phyloP scores from a whole-genome alignment of 2,797 vertebrate genomes.

The Podargus strigoides region DNA sequence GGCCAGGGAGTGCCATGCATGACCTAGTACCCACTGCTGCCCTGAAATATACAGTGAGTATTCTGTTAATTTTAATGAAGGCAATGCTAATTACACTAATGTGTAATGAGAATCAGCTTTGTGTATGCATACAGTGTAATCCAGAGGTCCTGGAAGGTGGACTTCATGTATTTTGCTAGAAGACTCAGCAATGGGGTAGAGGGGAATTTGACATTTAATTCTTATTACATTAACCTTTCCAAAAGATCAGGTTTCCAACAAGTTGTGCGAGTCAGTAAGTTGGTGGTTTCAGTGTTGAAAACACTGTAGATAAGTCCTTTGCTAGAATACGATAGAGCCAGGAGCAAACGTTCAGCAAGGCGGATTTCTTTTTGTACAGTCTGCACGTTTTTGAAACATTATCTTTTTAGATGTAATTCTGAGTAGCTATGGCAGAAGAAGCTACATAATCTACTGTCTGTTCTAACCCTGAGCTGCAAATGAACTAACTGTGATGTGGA shows the following conservation, averaged over 20 bases:
- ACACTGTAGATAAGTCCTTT: background rate
- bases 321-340: background rate
- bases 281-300: background rate
- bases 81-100: no score
- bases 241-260: background rate
- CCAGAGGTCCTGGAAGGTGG: background rate
- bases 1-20: background rate
- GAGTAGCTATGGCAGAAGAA: background rate
- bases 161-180: background rate
- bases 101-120: background rate
- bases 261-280: background rate
- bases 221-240: background rate
- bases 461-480: background rate
- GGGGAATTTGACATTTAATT: background rate
- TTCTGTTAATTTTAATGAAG: constrained; percentile 21
- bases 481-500: background rate
- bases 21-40: background rate
- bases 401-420: background rate
- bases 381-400: background rate
- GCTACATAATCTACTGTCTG: background rate
- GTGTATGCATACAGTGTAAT: background rate
- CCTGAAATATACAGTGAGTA: background rate
- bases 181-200: background rate
- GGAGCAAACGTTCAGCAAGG: background rate
- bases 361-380: background rate